Conservation (phyloP, 2,888 invertebrate species). For the Amphipoea lucens region DNA sequence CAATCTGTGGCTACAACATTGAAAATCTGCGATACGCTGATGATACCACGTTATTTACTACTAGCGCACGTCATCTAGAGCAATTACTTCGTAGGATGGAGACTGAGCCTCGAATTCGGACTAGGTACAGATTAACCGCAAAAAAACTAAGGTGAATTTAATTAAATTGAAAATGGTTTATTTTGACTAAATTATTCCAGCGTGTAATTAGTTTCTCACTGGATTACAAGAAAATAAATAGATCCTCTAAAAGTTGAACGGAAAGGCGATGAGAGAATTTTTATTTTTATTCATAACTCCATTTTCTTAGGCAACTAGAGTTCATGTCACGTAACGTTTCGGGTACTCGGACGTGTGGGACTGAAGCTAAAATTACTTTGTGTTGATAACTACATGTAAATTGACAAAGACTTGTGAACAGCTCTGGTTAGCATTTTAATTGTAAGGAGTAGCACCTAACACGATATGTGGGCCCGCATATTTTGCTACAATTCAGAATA, state of each 20-base stretch:
- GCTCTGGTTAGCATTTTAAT: neutral
- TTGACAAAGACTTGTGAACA: neutral
- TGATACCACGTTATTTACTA: too few relatives aligned
- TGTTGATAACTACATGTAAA: slow-evolving; percentile 7
- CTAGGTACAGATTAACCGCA: too few relatives aligned
- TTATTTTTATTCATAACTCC: neutral
- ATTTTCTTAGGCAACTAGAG: neutral
- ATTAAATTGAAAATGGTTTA: neutral
- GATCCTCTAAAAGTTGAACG: neutral
- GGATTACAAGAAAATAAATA: neutral
- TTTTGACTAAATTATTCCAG: too few relatives aligned
- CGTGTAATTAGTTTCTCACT: neutral
- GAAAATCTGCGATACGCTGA: too few relatives aligned
- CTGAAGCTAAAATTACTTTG: neutral
- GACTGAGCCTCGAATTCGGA: too few relatives aligned
- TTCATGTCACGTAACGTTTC: slow-evolving; percentile 5
- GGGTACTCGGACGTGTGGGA: neutral
- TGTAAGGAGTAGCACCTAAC: neutral
- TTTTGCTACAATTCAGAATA: neutral
- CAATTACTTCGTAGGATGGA: too few relatives aligned
- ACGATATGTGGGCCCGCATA: neutral
- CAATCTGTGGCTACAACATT: too few relatives aligned
- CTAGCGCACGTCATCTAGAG: too few relatives aligned
- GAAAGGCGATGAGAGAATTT: neutral
- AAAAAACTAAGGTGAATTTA: too few relatives aligned